Base-by-base conservation (phyloP, 2,888 invertebrate genomes). In the Lithodes maja region DNA sequence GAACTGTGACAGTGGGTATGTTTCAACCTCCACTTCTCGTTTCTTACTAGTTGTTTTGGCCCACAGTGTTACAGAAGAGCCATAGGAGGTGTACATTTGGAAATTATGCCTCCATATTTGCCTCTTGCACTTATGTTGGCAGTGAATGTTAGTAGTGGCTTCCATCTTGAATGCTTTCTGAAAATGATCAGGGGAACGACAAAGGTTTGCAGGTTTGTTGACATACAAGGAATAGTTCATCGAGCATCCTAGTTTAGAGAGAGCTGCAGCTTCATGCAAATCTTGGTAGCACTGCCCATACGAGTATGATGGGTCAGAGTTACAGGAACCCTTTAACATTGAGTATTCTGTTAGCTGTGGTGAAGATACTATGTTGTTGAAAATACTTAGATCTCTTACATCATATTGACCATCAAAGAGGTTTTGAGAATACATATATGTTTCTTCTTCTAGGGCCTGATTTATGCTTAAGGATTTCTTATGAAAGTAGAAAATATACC, bases 371-470 rank as follows among this genome's bases (percentile, higher is more conserved):
- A 86, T 0, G 33, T n/a, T 80, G 1, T 53, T 53, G 1, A 33
- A 49, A 7, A 7, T 17, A 33, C 12, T 52, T 1, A 86, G 12
- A 15, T 52, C 54, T 5, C 17, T 52, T 50, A 80, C 33, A 49
- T 77, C 17, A 53, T 86, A 79, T 53, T 79, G 79, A 15, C 86
- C 86, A 53, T 80, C 80, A 80, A 80, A 86, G 15, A 86, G 55
- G 7, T 71, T n/a, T 33, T 52, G 50, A 52, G 79, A 80, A 71
- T 80, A 86, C n/a, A 9, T 71, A 9, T 3, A 53, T 15, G 54
- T 80, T 5, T 86, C 49, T 9, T 53, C 79, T 71, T 86, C n/a
- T 3, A 15, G 1, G 49, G 87, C 95, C 95, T 93, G 79, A 5
- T n/a, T 17, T 33, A 5, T 17, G 53, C 3, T 12, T 33, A 2